A percentile compares a stretch with the other conserved stretches of the same genome.
These are phyloP conservation scores for Eilema sororculum DNA, from an alignment of 2,888 invertebrate genomes.

Conservation along the genomic window DNA sequence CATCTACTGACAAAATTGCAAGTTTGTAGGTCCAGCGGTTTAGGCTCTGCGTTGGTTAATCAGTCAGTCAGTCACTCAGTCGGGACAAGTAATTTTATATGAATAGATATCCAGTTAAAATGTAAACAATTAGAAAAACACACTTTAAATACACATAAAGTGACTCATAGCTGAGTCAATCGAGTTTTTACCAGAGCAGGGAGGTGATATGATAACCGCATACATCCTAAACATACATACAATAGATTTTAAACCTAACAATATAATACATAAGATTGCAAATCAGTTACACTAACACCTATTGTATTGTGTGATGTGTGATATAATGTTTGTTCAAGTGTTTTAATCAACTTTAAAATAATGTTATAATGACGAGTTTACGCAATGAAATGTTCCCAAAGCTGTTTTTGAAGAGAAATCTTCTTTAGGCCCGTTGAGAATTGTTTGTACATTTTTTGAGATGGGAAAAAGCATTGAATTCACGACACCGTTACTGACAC, in stretches of 20 bases:
- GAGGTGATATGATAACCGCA: slow-evolving; percentile 15
- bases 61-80: too few relatives aligned
- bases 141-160: not conserved
- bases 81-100: too few relatives aligned
- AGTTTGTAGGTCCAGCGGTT: too few relatives aligned
- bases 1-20: too few relatives aligned
- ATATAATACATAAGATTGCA: accelerated
- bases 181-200: not conserved
- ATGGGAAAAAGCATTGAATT: too few relatives aligned
- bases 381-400: not conserved
- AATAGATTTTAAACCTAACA: slow-evolving; percentile 14
- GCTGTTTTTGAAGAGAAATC: not conserved
- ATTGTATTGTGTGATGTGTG: too few relatives aligned
- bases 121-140: not conserved
- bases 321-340: slow-evolving; percentile 42
- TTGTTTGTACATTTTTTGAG: too few relatives aligned
- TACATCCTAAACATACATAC: not conserved
- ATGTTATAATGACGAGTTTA: slow-evolving; percentile 13
- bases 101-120: not conserved
- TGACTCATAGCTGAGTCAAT: slow-evolving; percentile 5
- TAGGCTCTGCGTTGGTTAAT: too few relatives aligned
- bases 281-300: not conserved
- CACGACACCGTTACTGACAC: too few relatives aligned
- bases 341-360: slow-evolving; percentile 11
- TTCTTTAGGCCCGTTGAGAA: too few relatives aligned